A percentile compares a stretch with the other conserved stretches of the same genome.
These are phyloP conservation scores for Drosophila buzzatii DNA, from an alignment of 2,888 invertebrate genomes.

Conservation along the genomic window DNA sequence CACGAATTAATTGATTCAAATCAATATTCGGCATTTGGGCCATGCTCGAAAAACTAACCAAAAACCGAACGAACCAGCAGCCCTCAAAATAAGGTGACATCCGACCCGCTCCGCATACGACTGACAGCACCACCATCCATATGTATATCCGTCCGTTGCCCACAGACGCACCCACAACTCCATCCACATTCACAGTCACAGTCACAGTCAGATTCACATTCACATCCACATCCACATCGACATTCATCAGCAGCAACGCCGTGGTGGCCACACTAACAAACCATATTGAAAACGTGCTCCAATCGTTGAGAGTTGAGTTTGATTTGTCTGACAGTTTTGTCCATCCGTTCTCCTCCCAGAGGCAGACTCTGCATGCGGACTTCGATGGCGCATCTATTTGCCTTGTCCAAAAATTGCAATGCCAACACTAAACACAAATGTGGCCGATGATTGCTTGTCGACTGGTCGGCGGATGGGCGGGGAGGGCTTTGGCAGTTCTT, in stretches of 20 bases:
- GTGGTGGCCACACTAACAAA: conserved; percentile 69
- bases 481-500: neutral
- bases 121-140: neutral
- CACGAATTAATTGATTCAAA: conserved; percentile 86
- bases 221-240: conserved; percentile 2
- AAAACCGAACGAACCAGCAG: conserved; percentile 50
- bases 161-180: neutral
- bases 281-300: conserved; percentile 78
- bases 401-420: conserved; percentile 39
- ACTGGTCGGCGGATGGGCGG: conserved; percentile 16
- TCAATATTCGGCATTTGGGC: conserved; percentile 84
- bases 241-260: conserved; percentile 20
- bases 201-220: neutral
- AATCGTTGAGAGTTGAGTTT: conserved; percentile 70
- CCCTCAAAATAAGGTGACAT: conserved; percentile 53
- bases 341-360: neutral
- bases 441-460: conserved; percentile 49
- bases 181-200: neutral
- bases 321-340: conserved; percentile 73
- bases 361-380: too few species aligned
- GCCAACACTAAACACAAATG: conserved; percentile 56
- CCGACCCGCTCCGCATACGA: conserved; percentile 6
- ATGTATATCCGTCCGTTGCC: conserved; percentile 3
- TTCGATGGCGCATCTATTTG: conserved; percentile 12
- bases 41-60: conserved; percentile 58